Evolutionary conservation across 2,888 invertebrate species (phyloP).

Genomic region (Ophioninae sp.): DNA sequence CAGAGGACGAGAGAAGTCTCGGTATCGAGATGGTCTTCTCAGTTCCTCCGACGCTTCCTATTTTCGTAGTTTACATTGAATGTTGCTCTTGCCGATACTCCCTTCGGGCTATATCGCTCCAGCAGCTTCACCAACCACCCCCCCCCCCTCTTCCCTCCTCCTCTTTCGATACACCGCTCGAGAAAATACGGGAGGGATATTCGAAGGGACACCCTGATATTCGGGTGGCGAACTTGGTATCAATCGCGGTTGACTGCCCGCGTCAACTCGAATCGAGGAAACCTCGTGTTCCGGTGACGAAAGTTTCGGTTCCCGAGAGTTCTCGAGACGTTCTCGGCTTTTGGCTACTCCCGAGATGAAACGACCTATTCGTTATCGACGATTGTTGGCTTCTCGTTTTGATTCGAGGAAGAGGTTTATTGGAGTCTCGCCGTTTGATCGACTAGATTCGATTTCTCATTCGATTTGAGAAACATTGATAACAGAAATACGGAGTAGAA

Average conservation of each 20-base stretch:
- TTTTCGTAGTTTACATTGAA: constrained; percentile 45
- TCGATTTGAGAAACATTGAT: neutral
- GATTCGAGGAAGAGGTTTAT: neutral
- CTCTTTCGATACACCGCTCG: neutral
- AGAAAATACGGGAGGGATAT: constrained; percentile 39
- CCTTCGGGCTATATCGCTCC: constrained; percentile 28
- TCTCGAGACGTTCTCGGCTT: neutral
- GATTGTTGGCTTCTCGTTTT: neutral
- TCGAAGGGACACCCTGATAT: constrained; percentile 31
- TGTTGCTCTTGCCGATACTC: constrained; percentile 31
- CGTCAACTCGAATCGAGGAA: constrained; percentile 68
- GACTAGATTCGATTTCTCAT: neutral
- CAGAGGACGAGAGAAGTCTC: constrained; percentile 21
- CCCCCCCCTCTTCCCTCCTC: neutral
- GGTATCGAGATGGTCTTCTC: constrained; percentile 38
- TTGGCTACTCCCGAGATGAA: neutral
- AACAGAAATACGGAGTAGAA: neutral
- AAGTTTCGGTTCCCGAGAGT: constrained; percentile 11
- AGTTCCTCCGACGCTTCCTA: constrained; percentile 26
- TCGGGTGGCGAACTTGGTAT: constrained; percentile 73
- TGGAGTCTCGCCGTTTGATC: neutral
- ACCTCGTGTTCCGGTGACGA: neutral
- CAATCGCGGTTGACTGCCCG: constrained; percentile 68
- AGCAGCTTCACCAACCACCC: neutral
- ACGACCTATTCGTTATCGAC: neutral